Evolutionary conservation across 2,113 vertebrate species (phyloP).

Genomic region (Pterocles orientalis): DNA sequence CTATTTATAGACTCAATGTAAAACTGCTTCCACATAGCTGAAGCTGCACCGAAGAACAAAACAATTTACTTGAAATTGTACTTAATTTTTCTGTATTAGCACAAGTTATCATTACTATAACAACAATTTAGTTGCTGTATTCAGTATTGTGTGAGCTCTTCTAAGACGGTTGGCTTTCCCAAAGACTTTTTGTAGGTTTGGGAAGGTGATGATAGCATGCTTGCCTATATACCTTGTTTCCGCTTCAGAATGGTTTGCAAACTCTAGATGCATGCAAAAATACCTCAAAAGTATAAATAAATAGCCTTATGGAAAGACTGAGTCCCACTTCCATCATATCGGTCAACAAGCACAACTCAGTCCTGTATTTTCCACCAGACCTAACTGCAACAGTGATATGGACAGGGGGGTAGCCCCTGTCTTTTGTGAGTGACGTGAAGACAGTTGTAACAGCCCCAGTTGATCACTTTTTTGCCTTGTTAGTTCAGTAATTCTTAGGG

Average conservation of each 20-base stretch:
- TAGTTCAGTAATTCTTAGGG: neutral
- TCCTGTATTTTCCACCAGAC: neutral
- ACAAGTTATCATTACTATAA: neutral
- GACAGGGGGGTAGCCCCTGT: neutral
- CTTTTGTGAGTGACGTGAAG: neutral
- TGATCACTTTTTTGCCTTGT: neutral
- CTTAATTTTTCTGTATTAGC: neutral
- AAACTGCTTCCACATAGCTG: neutral
- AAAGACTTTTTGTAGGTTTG: neutral
- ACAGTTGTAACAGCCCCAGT: neutral
- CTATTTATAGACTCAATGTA: neutral
- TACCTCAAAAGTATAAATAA: neutral
- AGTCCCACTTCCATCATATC: neutral
- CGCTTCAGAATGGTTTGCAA: neutral
- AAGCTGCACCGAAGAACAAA: neutral
- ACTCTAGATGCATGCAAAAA: neutral
- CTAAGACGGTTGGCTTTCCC: neutral
- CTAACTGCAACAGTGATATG: neutral
- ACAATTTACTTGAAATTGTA: neutral
- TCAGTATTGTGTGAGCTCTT: neutral
- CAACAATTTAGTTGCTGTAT: neutral
- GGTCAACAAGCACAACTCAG: neutral
- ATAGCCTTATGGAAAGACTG: neutral
- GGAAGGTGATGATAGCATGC: neutral
- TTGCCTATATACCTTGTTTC: neutral